Evolutionary conservation across 2,888 invertebrate genomes (phyloP), one percentile per base, ranked within the genome.

Genomic region (Diloba caeruleocephala): DNA sequence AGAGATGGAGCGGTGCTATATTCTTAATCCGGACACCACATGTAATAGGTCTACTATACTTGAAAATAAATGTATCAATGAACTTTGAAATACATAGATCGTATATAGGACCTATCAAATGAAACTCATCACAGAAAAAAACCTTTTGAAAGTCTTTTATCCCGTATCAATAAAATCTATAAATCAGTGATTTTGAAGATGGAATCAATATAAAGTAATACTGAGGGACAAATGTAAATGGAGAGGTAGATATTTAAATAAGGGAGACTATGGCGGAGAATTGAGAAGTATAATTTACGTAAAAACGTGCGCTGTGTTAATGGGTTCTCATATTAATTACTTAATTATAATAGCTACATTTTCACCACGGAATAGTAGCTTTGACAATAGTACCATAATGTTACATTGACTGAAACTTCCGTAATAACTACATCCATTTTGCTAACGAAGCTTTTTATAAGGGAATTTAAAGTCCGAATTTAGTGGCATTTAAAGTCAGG

Each of bases 171-270:
- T 50, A 54, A 48, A 59, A 60, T 45, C 44, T 46, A 49, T 33
- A 60, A 52, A 46, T 51, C 66, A 41, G 33, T 59, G 45, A 65
- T 70, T 70, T 65, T 59, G 36, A 58, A 49, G 55, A 60, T 41
- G 54, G 44, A 67, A 67, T 67, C 72, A 61, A 71, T 71, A 60
- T 31, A 50, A 55, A 66, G 67, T 41, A 46, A 71, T 59, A 71
- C 48, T 31, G 44, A 57, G 46, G 38, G 46, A 31, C 41, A 36
- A 66, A 71, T 66, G 54, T 41, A 59, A 66, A 71, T 71, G 46
- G 34, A 63, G 46, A 46, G 48, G 54, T 34, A 59, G 49, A 50
- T 46, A 64, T 64, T 64, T 70, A 58, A 70, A 65, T 64, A 34
- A 52, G 34, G 53, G 48, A 41, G 59, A 33, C 60, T 48, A 44